Conservation (phyloP, 2,888 invertebrate species). For the Mamestra brassicae region DNA sequence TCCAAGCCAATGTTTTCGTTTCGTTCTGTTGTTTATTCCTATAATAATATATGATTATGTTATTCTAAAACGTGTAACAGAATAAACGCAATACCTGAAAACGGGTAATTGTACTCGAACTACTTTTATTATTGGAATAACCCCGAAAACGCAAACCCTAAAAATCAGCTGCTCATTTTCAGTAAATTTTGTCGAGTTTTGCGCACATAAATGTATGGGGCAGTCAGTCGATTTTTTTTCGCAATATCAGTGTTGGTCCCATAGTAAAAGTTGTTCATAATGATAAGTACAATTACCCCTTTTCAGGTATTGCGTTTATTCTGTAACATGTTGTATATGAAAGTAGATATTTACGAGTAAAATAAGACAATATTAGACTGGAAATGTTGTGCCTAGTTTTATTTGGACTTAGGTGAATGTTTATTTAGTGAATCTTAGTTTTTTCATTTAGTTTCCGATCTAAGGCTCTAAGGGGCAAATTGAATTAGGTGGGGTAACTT, state of each 20-base stretch:
- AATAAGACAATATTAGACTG: constrained; percentile 69
- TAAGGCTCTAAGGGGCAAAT: not conserved
- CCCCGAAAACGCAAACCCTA: too few species aligned
- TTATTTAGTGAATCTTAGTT: constrained; percentile 29
- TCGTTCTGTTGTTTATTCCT: constrained; percentile 29
- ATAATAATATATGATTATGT: constrained; percentile 32
- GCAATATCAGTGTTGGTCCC: too few species aligned
- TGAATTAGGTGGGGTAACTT: not conserved
- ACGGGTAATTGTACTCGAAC: too few species aligned
- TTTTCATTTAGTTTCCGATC: constrained; percentile 25
- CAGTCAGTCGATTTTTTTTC: too few species aligned
- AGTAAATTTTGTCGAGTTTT: too few species aligned
- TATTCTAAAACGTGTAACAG: constrained; percentile 9
- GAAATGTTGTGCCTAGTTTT: constrained; percentile 70
- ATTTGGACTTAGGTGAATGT: constrained; percentile 51
- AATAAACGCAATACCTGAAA: too few species aligned
- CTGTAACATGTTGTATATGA: not conserved
- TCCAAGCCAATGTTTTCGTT: constrained; percentile 21
- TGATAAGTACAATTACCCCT: too few species aligned
- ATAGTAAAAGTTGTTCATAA: too few species aligned
- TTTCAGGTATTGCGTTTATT: too few species aligned
- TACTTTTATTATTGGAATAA: too few species aligned
- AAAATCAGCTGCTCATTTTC: too few species aligned
- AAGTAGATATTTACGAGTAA: constrained; percentile 49
- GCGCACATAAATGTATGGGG: too few species aligned